Base-by-base conservation (phyloP, 1,140 invertebrate genomes). In the Wiebesia pumilae region DNA sequence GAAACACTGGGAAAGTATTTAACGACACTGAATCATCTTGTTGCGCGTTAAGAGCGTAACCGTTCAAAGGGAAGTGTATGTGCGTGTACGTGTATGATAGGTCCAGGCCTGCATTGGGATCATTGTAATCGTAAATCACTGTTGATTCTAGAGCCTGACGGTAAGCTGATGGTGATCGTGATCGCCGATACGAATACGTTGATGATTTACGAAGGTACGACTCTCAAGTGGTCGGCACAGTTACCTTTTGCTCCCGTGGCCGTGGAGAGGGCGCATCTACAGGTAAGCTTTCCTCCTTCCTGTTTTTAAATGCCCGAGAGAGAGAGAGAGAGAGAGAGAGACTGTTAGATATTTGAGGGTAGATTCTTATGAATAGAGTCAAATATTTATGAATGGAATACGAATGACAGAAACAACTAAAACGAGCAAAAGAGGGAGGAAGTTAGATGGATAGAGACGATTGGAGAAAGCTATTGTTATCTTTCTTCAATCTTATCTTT, bases 161-260 rank as follows among this genome's bases (percentile, higher is more conserved):
- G 95, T 10, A 95, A 95, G 86, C 89, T 96, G 84, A 95, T 96
- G 92, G 92, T 95, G 65, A 93, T 96, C 90, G 94, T 97, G 69
- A 94, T 96, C n/a, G 95, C 96, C 77, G 96, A 97, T 90, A 96
- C 96, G 82, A 95, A 95, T 83, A 96, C 95, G 85, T 90, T 97
- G 62, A 94, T 97, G 87, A 94, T 98, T 84, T 98, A 97, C 91
- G 95, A 97, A 93, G 95, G 96, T 83, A 96, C 96, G 47, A 96
- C 95, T 24, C 92, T 98, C 54, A 95, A 96, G 90, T 99, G 98
- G 98, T 97, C 97, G 40, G 97, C 97, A 30, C 96, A 97, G 92
- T 92, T 98, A 54, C 94, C 96, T 58, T 95, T 96, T 90, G 91
- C 95, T 80, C 97, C 97, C 24, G 95, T 98, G 58, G 94, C 95